phyloP scores from a whole-genome alignment of 2,888 invertebrate species.

The Dendrolimus houi region DNA sequence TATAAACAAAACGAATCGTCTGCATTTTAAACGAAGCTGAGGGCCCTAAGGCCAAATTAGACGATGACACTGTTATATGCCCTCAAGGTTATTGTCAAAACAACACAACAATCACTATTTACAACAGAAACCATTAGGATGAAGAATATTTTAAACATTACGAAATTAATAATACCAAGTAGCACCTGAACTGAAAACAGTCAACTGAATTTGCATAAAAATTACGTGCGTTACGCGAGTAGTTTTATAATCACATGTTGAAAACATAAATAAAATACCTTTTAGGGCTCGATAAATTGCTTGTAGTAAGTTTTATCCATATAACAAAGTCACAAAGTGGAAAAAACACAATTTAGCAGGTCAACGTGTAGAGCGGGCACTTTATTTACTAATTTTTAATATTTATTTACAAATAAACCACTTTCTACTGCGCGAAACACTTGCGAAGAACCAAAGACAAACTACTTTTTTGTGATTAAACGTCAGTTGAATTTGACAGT shows the following conservation, averaged over 20 bases:
- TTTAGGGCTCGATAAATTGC: constrained; percentile 24
- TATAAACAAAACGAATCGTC: neutral
- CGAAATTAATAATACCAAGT: constrained; percentile 18
- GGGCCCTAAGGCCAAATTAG: constrained; percentile 35
- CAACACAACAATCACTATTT: constrained; percentile 24
- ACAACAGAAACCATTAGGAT: constrained; percentile 15
- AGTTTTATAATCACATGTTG: constrained; percentile 10
- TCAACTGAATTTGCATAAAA: constrained; percentile 21
- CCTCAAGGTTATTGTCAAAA: constrained; percentile 45
- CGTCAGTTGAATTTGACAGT: neutral
- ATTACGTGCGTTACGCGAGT: constrained; percentile 18
- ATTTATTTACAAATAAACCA: constrained; percentile 70
- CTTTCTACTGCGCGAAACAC: constrained; percentile 47
- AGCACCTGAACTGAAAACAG: constrained; percentile 16
- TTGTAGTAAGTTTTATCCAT: constrained; percentile 28
- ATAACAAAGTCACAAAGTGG: constrained; percentile 38
- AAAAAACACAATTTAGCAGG: constrained; percentile 19
- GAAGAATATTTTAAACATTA: constrained; percentile 18
- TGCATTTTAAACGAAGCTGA: constrained; percentile 20
- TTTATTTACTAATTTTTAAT: constrained; percentile 53
- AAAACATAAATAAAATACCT: constrained; percentile 38
- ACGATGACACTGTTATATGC: constrained; percentile 36
- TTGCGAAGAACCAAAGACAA: constrained; percentile 17
- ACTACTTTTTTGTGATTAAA: neutral
- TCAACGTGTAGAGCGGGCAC: constrained; percentile 25